phyloP scores from a whole-genome alignment of 23 tunicate species.

The Styela clava region DNA sequence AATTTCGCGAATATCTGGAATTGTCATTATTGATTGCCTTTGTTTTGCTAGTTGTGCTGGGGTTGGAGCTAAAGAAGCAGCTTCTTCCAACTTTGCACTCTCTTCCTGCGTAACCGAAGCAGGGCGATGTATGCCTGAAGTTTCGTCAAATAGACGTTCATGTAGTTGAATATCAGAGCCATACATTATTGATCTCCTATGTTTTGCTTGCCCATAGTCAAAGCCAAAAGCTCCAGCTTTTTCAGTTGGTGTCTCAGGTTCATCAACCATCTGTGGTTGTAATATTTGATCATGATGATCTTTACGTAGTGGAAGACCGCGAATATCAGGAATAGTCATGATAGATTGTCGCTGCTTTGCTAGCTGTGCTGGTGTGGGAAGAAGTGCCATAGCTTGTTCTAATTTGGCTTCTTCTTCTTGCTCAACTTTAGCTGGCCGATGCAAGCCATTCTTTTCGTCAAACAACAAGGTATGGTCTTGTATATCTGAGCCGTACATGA shows the following conservation, averaged over 20 bases:
- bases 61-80: neutral
- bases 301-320: neutral
- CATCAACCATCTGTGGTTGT: no score
- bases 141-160: neutral
- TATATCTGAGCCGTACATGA: slow-evolving; percentile 6
- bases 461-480: neutral
- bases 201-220: neutral
- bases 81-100: neutral
- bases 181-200: slow-evolving; percentile 2
- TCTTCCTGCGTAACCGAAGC: neutral
- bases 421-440: neutral
- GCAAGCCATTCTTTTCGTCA: neutral
- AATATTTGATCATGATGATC: neutral
- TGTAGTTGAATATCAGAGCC: neutral
- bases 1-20: neutral
- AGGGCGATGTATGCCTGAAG: neutral
- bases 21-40: neutral
- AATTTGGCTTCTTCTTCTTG: neutral
- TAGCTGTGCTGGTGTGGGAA: neutral
- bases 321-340: neutral
- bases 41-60: neutral
- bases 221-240: neutral
- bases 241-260: neutral
- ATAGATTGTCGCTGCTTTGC: slow-evolving; percentile 1
- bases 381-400: neutral